Percentiles rank a stretch among this genome's conserved stretches.
phyloP scores from a whole-genome alignment of 2,888 invertebrate genomes.

The Caenorhabditis sp. region DNA sequence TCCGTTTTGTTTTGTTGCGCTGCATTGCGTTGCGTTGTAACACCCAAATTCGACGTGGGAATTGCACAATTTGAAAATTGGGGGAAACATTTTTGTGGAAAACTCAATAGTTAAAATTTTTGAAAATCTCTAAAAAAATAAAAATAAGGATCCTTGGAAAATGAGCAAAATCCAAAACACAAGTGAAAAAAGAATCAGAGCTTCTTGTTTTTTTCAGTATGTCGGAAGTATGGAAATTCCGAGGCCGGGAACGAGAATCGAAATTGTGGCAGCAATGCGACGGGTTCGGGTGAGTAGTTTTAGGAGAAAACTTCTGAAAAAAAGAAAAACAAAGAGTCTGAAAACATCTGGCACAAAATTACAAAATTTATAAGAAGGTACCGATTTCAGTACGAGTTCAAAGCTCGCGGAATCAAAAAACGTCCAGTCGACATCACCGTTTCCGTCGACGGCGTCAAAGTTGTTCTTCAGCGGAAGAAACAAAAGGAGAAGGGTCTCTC shows the following conservation, averaged over 20 bases:
- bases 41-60: constrained; percentile 1
- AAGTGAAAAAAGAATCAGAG: neutral
- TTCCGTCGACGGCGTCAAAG: constrained; percentile 95
- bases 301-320: neutral
- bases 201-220: constrained; percentile 88
- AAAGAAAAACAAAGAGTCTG: too few relatives aligned
- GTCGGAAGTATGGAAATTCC: constrained; percentile 98
- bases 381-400: constrained; percentile 95
- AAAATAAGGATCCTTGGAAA: too few relatives aligned
- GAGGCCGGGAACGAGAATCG: constrained; percentile 95
- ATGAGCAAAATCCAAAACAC: neutral
- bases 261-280: constrained; percentile 99
- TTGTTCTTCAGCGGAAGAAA: constrained; percentile 90
- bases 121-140: too few relatives aligned
- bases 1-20: constrained; percentile 1
- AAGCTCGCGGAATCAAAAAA: constrained; percentile 97
- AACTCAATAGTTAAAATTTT: too few relatives aligned
- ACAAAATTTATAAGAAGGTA: neutral
- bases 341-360: too few relatives aligned
- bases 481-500: constrained; percentile 75
- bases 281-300: constrained; percentile 92
- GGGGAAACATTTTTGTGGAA: neutral
- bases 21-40: too few relatives aligned
- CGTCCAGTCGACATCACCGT: constrained; percentile 96
- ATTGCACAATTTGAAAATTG: neutral